phyloP scores from a whole-genome alignment of 2,888 invertebrate genomes.

The Minunthozetes semirufus region DNA sequence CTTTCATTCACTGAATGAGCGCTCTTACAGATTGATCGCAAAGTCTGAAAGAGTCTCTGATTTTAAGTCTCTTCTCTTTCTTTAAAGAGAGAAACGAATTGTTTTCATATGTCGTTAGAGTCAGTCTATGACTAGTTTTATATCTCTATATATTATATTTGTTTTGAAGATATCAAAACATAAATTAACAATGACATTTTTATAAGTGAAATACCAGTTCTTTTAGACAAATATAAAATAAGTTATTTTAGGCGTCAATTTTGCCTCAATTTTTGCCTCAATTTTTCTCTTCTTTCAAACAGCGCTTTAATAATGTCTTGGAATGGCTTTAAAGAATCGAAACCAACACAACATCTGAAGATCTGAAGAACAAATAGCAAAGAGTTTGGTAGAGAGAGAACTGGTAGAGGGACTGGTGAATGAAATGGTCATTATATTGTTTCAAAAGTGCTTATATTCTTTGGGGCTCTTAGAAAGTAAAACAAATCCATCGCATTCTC shows the following conservation, averaged over 20 bases:
- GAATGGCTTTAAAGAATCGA: not conserved
- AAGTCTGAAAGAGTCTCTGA: not conserved
- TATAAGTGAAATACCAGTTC: not conserved
- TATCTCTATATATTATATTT: not conserved
- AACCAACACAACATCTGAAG: not conserved
- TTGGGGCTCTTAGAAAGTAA: slow-evolving; percentile 1
- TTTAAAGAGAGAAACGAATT: not conserved
- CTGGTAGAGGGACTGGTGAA: not conserved
- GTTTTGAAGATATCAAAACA: not conserved
- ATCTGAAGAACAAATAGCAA: not conserved
- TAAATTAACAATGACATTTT: slow-evolving; percentile 4
- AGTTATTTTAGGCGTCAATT: not conserved
- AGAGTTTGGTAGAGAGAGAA: not conserved
- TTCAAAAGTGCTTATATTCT: slow-evolving; percentile 18
- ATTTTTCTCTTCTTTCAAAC: not conserved
- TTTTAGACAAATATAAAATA: not conserved
- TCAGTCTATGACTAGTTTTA: not conserved
- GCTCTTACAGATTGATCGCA: slow-evolving; percentile 2
- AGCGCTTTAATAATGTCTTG: slow-evolving; percentile 1
- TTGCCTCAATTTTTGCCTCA: not conserved
- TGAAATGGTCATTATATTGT: slow-evolving; percentile 7
- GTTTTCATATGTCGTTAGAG: not conserved
- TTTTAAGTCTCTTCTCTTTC: not conserved
- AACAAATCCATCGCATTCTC: slow-evolving; percentile 9
- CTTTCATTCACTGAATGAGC: not conserved